Percentiles rank a stretch among this genome's conserved stretches.
phyloP scores from a whole-genome alignment of 2,888 invertebrate genomes.

The Ormyrus labotus region DNA sequence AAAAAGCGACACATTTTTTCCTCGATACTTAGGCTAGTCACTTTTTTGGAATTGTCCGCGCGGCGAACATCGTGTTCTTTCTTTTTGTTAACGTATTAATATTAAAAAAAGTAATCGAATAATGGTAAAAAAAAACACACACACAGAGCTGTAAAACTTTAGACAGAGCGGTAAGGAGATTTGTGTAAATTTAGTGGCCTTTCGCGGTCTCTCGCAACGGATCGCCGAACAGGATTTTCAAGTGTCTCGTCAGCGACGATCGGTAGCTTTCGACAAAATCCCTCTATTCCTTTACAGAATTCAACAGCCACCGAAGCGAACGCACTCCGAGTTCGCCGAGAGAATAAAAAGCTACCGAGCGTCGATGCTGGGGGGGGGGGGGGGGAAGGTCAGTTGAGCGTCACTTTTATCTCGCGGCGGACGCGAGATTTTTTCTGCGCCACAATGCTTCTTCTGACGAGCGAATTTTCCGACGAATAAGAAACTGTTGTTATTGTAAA shows the following conservation, averaged over 20 bases:
- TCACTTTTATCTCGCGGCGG: constrained; percentile 15
- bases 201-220: constrained; percentile 41
- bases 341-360: too few relatives aligned
- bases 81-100: constrained; percentile 35
- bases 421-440: constrained; percentile 9
- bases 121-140: constrained; percentile 7
- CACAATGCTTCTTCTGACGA: not conserved
- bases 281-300: too few relatives aligned
- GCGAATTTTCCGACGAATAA: not conserved
- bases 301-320: too few relatives aligned
- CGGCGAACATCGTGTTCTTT: constrained; percentile 29
- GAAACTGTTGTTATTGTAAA: not conserved
- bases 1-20: constrained; percentile 39
- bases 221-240: constrained; percentile 16
- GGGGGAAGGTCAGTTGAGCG: too few relatives aligned
- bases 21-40: constrained; percentile 41
- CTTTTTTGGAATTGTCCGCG: constrained; percentile 46
- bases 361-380: too few relatives aligned
- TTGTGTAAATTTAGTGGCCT: constrained; percentile 52
- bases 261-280: not conserved
- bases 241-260: not conserved
- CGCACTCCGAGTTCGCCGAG: too few relatives aligned
- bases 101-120: constrained; percentile 3
- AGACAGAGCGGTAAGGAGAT: constrained; percentile 5
- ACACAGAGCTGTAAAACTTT: constrained; percentile 6